Evolutionary conservation across 2,797 vertebrate genomes (phyloP), one percentile per base, ranked within the genome.

Genomic region (Myripristis murdjan): DNA sequence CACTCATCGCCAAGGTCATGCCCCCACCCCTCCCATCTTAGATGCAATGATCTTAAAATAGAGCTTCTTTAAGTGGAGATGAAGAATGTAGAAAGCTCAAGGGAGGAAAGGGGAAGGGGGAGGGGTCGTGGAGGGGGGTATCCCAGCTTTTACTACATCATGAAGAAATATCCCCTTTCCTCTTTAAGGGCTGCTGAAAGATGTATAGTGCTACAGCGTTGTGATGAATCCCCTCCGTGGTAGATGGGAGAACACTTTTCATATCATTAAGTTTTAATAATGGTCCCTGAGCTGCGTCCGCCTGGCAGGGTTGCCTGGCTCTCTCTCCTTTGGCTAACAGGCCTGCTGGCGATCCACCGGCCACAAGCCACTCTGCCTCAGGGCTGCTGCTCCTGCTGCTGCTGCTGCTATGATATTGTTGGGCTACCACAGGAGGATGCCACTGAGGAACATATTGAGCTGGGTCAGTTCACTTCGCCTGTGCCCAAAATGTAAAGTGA

Each of bases 251-350:
- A 87, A 85, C 83, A 81, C 88, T 92, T 91, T 85, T 92, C 86
- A 92, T 91, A 81, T 91, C 89, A 91, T 93, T 94, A 92, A 90
- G 87, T 84, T 91, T 92, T 84, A 91, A 84, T 92, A 93, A 94
- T 93, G 87, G 88, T 83, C 84, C 82, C 81, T 58, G 48, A 54
- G 87, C 82, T 46, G 28, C 58, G 63, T 77, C 78, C 86, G 73
- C 58, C 77, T 75, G 72, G 77, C 77, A 82, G 78, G 53, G 75
- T 67, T 74, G 62, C 79, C 64, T 66, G 57, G 64, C 35, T 51
- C 83, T 85, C 84, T 79, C 75, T 91, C 77, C 85, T 83, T 77
- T 64, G 78, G 86, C 75, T 89, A 89, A 88, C 81, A 78, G 84
- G 69, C 75, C 80, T 60, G 69, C 58, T 51, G 81, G 59, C 68